These are phyloP conservation scores for Sicus ferrugineus DNA, from an alignment of 2,888 invertebrate genomes.

Conservation along the genomic window DNA sequence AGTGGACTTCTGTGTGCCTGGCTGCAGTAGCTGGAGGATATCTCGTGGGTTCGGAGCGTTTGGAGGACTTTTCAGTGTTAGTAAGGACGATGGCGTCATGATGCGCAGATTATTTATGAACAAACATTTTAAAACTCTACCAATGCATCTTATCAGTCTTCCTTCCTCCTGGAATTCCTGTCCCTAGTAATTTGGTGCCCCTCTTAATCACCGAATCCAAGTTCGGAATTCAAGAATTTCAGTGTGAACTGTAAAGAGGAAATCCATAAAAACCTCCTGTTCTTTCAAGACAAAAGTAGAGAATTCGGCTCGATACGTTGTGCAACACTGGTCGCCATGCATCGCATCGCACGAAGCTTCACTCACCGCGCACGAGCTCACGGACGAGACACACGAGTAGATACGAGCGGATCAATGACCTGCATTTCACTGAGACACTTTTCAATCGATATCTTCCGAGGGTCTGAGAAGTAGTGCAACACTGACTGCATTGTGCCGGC, in stretches of 20 bases:
- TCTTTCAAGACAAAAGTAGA: background rate
- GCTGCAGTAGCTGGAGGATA: background rate
- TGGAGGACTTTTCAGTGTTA: conserved; percentile 10
- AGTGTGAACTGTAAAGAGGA: too few species aligned
- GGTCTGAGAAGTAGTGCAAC: conserved; percentile 46
- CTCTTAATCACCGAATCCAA: too few species aligned
- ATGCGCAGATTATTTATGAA: too few species aligned
- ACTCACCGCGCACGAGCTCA: conserved; percentile 16
- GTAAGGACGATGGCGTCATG: background rate
- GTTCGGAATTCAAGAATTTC: too few species aligned
- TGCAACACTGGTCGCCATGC: background rate
- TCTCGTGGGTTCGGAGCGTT: background rate
- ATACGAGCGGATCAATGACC: conserved; percentile 62
- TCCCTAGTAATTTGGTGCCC: too few species aligned
- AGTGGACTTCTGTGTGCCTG: background rate
- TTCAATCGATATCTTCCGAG: conserved; percentile 63
- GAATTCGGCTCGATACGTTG: background rate
- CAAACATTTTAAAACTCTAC: too few species aligned
- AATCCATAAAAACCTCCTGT: too few species aligned
- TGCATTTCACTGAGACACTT: conserved; percentile 64
- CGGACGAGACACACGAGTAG: conserved; percentile 40
- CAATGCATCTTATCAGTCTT: too few species aligned
- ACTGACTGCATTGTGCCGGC: conserved; percentile 18
- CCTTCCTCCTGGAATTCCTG: too few species aligned
- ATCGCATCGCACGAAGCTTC: conserved; percentile 14